Evolutionary conservation across 2,797 vertebrate genomes (phyloP), one percentile per base, ranked within the genome.

Genomic region (Cottoperca gobio): DNA sequence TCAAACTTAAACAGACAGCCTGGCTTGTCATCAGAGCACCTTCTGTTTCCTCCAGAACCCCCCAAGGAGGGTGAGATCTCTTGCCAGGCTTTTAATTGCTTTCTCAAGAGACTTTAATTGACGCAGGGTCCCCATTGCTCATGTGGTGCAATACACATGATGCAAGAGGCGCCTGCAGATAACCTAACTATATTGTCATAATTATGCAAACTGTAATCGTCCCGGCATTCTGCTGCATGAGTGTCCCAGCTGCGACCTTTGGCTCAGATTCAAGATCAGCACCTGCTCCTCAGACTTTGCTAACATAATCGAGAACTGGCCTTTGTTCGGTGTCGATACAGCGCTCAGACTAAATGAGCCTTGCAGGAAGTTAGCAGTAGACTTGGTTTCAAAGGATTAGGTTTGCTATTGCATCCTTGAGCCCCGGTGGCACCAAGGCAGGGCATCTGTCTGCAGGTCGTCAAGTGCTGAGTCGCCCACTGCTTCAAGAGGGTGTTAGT

Each of bases 41-140:
- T 81, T 72, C 73, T 81, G 79, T 79, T 89, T 82, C 74, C 64
- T 65, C 31, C 26, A 55, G 62, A 79, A 71, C 52, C 70, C 70
- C 83, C 79, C 2, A 17, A 72, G 62, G 70, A 87, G 53, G 39
- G 16, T 39, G 65, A 60, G 63, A 81, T 76, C 67, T 82, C 72
- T 33, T 71, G 78, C 70, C 68, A 87, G 84, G 71, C 70, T 85
- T 84, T 75, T 78, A 90, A 91, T 90, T 88, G 81, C 84, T 73
- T 78, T 85, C 85, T 80, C 78, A 62, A 70, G 82, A 88, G 85
- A 68, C 60, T 55, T 21, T 89, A 86, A 86, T 88, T 71, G 73
- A 84, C 58, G 2, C 13, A 6, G 39, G 26, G 45, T 73, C 88
- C 78, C 61, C 43, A 40, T 60, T 66, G 35, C 76, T 72, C 57